Evolutionary conservation across 2,113 vertebrate genomes (phyloP).

Genomic region (Chamaetylas fuelleborni): DNA sequence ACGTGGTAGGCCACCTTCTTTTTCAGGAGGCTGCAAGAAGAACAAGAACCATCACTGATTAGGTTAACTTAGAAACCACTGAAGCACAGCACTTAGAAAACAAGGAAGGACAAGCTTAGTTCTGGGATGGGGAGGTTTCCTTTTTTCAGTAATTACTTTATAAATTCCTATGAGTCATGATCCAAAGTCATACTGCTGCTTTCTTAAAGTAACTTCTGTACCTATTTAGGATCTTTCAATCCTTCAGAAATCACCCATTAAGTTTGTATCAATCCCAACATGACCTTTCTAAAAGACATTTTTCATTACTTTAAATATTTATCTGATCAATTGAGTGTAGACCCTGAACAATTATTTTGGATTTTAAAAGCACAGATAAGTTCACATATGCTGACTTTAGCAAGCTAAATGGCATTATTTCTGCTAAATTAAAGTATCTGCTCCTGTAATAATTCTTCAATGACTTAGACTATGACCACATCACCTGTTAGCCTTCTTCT

Average conservation of each 20-base stretch:
- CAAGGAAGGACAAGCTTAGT: neutral
- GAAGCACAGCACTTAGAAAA: neutral
- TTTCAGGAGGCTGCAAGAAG: slow-evolving; percentile 89
- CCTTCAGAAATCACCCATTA: neutral
- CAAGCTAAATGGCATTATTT: neutral
- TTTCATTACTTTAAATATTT: neutral
- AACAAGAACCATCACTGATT: neutral
- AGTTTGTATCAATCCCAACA: neutral
- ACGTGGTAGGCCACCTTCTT: slow-evolving; percentile 94
- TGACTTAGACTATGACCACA: neutral
- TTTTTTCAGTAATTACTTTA: neutral
- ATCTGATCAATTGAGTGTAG: neutral
- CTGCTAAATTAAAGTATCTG: neutral
- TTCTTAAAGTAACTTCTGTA: neutral
- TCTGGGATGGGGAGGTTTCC: neutral
- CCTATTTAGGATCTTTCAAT: neutral
- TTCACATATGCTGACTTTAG: neutral
- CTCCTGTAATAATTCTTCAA: neutral
- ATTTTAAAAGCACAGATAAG: neutral
- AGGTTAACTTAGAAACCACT: neutral
- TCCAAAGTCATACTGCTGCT: neutral
- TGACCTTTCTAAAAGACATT: neutral
- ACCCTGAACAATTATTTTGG: neutral
- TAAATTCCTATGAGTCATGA: neutral
- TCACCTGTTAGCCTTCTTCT: slow-evolving; percentile 18